A percentile compares a stretch with the other conserved stretches of the same genome.
Conservation (phyloP, 64 coral and sea anemone species). For the Stichodactyla helianthus region DNA sequence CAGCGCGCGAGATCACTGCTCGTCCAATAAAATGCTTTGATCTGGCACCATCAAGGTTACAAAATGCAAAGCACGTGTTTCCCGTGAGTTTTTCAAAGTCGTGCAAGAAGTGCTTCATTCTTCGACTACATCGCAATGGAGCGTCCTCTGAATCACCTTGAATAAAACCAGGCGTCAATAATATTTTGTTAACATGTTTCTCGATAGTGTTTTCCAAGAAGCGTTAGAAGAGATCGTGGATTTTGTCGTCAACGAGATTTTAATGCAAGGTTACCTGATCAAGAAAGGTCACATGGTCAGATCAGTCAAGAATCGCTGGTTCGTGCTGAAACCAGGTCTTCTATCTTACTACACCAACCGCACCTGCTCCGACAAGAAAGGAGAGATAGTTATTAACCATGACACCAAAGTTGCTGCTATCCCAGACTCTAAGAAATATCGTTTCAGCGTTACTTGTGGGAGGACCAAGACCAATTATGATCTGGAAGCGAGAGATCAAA, state of each 20-base stretch:
- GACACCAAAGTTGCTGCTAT: slow-evolving; percentile 58
- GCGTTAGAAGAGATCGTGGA: slow-evolving; percentile 82
- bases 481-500: slow-evolving; percentile 70
- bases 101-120: no score
- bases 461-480: slow-evolving; percentile 61
- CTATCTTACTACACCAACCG: slow-evolving; percentile 62
- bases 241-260: slow-evolving; percentile 56
- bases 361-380: slow-evolving; percentile 62
- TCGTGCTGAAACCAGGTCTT: slow-evolving; percentile 71
- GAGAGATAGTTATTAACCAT: slow-evolving; percentile 55
- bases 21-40: no score
- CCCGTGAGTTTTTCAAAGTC: no score
- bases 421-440: slow-evolving; percentile 48
- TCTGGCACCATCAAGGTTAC: no score
- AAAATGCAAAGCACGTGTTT: no score
- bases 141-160: no score
- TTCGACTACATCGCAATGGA: no score
- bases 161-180: no score
- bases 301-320: slow-evolving; percentile 80
- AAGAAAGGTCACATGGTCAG: slow-evolving; percentile 92
- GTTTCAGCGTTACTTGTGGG: slow-evolving; percentile 72
- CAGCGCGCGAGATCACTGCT: no score
- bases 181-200: not conserved
- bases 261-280: slow-evolving; percentile 73
- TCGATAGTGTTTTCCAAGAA: slow-evolving; percentile 71